Evolutionary conservation across 1,140 invertebrate genomes (phyloP).

Genomic region (Cryptotermes secundus): DNA sequence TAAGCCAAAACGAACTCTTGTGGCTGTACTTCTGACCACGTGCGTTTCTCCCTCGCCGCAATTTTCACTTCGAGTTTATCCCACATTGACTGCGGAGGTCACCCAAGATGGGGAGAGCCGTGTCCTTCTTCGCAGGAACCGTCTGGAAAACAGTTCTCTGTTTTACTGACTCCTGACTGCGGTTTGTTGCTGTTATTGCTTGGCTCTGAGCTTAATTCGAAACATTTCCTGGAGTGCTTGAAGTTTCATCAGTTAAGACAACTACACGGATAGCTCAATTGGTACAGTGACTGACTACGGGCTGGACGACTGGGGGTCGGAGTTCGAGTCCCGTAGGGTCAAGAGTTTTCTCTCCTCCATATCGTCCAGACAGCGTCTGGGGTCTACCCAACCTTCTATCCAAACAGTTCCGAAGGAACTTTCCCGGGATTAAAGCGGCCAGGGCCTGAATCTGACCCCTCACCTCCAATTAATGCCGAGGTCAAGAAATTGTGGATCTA

Average conservation of each 20-base stretch:
- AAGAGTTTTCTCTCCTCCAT: too few species aligned
- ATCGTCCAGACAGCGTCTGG: too few species aligned
- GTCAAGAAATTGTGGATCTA: too few species aligned
- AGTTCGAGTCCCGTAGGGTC: too few species aligned
- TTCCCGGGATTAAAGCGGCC: too few species aligned
- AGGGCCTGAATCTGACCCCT: too few species aligned
- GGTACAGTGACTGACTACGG: too few species aligned
- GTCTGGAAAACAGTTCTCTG: background rate
- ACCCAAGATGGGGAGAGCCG: background rate
- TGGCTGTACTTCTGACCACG: background rate
- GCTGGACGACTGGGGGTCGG: too few species aligned
- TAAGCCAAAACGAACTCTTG: constrained; percentile 7
- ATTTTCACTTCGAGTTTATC: background rate
- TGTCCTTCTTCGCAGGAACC: background rate
- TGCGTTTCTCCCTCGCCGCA: background rate
- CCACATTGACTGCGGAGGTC: background rate
- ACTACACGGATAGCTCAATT: too few species aligned
- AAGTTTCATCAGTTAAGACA: background rate
- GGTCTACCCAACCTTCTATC: too few species aligned
- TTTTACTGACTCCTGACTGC: background rate
- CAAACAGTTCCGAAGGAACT: too few species aligned
- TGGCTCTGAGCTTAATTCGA: background rate
- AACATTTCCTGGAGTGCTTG: background rate
- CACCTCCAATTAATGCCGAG: too few species aligned
- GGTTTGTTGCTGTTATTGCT: background rate